Evolutionary conservation across 2,888 invertebrate species (phyloP).

Genomic region (Trichogramma evanescens): DNA sequence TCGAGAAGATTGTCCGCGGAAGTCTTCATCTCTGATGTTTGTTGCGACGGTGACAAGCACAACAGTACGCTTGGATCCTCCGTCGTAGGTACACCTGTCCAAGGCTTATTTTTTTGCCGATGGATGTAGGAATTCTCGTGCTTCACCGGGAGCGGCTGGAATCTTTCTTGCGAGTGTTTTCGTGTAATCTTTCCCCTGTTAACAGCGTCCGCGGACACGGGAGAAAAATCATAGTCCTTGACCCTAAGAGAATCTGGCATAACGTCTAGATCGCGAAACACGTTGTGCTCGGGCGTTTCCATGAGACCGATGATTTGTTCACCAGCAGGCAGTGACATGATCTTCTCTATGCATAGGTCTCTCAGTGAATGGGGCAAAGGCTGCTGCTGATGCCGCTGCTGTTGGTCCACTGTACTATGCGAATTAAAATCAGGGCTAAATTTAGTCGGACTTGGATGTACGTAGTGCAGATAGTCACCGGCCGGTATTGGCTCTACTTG

Average conservation of each 20-base stretch:
- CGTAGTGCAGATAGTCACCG: constrained; percentile 31
- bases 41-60: constrained; percentile 69
- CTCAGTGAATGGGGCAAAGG: constrained; percentile 51
- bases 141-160: too few relatives aligned
- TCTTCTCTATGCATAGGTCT: constrained; percentile 59
- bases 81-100: constrained; percentile 59
- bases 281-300: constrained; percentile 30
- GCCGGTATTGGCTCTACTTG: constrained; percentile 24
- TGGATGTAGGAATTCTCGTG: background rate
- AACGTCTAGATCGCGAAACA: constrained; percentile 9
- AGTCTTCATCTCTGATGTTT: constrained; percentile 51
- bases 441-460: constrained; percentile 24
- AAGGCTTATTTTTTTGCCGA: constrained; percentile 32
- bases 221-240: background rate
- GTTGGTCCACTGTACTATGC: background rate
- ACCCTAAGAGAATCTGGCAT: background rate
- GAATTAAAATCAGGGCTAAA: background rate
- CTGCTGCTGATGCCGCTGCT: background rate
- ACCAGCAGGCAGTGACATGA: constrained; percentile 65
- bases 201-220: too few relatives aligned
- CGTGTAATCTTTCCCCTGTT: too few relatives aligned
- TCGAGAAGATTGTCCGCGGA: constrained; percentile 61
- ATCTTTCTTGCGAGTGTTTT: too few relatives aligned
- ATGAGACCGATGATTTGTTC: constrained; percentile 50
- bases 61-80: constrained; percentile 57